A percentile compares a stretch with the other conserved stretches of the same genome.
Evolutionary conservation across 2,797 vertebrate species (phyloP).

Genomic region (Rachycentron canadum): DNA sequence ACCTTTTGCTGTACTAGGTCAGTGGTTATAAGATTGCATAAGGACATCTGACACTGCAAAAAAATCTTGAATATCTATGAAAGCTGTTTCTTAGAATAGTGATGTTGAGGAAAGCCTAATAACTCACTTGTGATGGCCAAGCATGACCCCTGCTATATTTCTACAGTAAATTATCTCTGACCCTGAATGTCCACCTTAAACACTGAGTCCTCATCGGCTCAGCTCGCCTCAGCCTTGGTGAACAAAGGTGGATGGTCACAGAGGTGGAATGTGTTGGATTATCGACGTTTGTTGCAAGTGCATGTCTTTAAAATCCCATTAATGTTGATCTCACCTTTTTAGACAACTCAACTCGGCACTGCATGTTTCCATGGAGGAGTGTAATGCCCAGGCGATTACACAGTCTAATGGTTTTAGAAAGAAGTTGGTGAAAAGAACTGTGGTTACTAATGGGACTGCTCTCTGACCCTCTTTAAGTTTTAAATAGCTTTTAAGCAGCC

Average conservation of each 20-base stretch:
- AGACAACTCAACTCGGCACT: conserved; percentile 4
- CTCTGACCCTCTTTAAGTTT: conserved; percentile 63
- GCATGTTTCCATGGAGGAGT: conserved; percentile 12
- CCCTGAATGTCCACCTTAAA: conserved; percentile 30
- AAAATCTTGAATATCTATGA: conserved; percentile 40
- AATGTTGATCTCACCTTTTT: not conserved
- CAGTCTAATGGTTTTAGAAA: conserved; percentile 45
- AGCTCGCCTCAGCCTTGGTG: conserved; percentile 35
- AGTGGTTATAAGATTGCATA: conserved; percentile 10
- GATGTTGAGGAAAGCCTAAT: conserved; percentile 28
- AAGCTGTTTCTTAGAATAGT: conserved; percentile 42
- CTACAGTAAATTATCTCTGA: conserved; percentile 44
- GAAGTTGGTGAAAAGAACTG: conserved; percentile 38
- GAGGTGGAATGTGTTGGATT: conserved; percentile 52
- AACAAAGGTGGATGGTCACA: conserved; percentile 49
- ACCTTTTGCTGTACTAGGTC: not conserved
- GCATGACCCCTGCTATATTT: conserved; percentile 29
- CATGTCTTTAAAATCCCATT: not conserved
- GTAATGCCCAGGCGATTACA: conserved; percentile 9
- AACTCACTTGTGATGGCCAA: conserved; percentile 32
- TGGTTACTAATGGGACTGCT: conserved; percentile 58
- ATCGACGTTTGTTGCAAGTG: conserved; percentile 31
- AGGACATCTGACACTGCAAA: conserved; percentile 23
- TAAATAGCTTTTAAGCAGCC: conserved; percentile 47
- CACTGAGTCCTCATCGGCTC: conserved; percentile 16